A percentile compares a stretch with the other conserved stretches of the same genome.
Evolutionary conservation across 2,113 vertebrate species (phyloP).

Genomic region (human): DNA sequence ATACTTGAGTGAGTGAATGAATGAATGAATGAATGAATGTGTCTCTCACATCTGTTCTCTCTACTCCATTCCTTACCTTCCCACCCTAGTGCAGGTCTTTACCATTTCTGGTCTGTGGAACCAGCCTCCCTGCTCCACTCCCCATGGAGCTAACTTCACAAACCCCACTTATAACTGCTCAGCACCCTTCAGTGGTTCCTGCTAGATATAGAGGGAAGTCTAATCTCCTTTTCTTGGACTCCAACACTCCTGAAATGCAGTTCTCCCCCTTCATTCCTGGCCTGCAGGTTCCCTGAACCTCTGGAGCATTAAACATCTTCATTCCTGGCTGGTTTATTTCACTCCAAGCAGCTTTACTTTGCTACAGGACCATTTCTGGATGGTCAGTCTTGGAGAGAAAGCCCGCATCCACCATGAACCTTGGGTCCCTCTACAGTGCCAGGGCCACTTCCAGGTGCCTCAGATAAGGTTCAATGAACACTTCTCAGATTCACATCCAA

Average conservation of each 20-base stretch:
- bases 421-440: background rate
- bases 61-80: fast-evolving
- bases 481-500: background rate
- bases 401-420: too few relatives aligned
- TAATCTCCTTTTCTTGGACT: background rate
- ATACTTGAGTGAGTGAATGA: background rate
- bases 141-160: background rate
- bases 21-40: background rate
- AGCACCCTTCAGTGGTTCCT: background rate
- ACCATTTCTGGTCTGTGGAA: background rate
- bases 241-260: background rate
- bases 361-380: background rate
- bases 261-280: background rate
- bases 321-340: background rate
- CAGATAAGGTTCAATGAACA: background rate
- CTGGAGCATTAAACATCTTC: background rate
- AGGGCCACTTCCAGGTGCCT: background rate
- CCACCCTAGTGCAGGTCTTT: background rate
- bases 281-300: background rate
- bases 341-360: background rate
- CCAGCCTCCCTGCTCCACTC: background rate
- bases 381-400: background rate
- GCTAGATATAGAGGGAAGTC: background rate
- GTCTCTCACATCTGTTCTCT: background rate
- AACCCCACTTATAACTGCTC: background rate